Conservation (phyloP, 2,888 invertebrate species). For the Drymonia ruficornis region DNA sequence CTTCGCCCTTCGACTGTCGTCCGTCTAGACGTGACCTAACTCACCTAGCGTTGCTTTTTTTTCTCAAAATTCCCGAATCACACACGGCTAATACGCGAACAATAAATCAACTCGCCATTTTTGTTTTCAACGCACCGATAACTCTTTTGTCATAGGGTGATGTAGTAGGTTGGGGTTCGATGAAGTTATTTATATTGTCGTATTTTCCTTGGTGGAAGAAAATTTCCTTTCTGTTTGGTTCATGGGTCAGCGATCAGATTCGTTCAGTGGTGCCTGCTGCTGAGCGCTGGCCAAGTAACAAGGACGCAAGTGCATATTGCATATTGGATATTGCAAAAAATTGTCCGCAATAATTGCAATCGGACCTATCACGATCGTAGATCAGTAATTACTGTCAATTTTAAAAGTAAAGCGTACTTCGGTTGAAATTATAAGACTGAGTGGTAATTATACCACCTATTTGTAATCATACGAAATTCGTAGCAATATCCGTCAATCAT, state of each 20-base stretch:
- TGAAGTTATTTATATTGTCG: conserved; percentile 84
- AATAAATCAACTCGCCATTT: conserved; percentile 83
- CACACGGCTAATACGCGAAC: conserved; percentile 65
- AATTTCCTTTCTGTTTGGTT: conserved; percentile 83
- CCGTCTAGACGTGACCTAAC: conserved; percentile 55
- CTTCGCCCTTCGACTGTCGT: conserved; percentile 54
- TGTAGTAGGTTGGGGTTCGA: conserved; percentile 78
- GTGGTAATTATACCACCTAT: neutral
- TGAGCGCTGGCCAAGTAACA: conserved; percentile 37
- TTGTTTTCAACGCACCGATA: conserved; percentile 85
- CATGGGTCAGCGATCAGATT: conserved; percentile 84
- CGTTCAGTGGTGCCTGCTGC: conserved; percentile 62
- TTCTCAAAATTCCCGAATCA: conserved; percentile 52
- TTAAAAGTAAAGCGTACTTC: neutral
- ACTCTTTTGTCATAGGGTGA: conserved; percentile 85
- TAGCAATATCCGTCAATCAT: neutral
- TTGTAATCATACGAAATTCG: neutral
- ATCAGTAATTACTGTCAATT: neutral
- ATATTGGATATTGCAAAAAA: conserved; percentile 18
- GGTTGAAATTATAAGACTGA: neutral
- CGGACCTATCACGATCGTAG: conserved; percentile 3
- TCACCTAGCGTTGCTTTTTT: conserved; percentile 45
- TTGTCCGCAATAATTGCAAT: neutral
- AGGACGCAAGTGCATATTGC: conserved; percentile 42
- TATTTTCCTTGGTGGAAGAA: conserved; percentile 81